Base-by-base conservation (phyloP, 2,888 invertebrate genomes). In the Parelbella ahira region DNA sequence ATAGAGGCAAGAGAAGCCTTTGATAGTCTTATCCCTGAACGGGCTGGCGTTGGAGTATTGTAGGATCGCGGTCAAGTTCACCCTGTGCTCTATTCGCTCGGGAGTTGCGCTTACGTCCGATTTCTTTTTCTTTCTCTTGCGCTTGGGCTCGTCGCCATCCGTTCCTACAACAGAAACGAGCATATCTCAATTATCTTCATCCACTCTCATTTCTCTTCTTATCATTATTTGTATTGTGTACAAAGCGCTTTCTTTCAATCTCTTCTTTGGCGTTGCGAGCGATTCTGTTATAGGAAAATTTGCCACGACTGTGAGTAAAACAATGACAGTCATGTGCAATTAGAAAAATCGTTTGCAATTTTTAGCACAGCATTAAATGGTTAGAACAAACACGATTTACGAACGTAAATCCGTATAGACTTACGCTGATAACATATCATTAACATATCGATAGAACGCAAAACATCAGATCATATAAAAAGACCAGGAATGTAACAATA, bases 131-230 rank as follows among this genome's bases (percentile, higher is more conserved):
- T 65, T 75, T 75, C 68, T 79, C 62, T 65, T 79, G 68, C 68
- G 67, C 64, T 80, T 81, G 62, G 68, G 67, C 63, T 60, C 60
- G 63, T 56, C 77, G 60, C 62, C 69, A 56, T 68, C 74, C 68
- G 72, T 73, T 75, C 83, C 86, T 86, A 86, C 69, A 86, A 86
- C 84, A 84, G 73, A 79, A 83, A 83, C 79, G 82, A 71, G 64
- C 68, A 74, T 66, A 79, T 74, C 78, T 83, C 74, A 70, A 71
- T 82, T 79, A 80, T 79, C 76, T 73, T 65, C 68, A 56, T 64
- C 68, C 53, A 53, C 53, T 53, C 53, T 68, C 60, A 61, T 56
- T 51, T 50, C n/a, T 64, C 65, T 68, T 55, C 62, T 61, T 59
- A 67, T 56, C 49, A 51, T 49, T 56, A 54, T 53, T 25, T 19